Evolutionary conservation across 2,113 vertebrate genomes (phyloP).

Genomic region (Lichenostomus cassidix): DNA sequence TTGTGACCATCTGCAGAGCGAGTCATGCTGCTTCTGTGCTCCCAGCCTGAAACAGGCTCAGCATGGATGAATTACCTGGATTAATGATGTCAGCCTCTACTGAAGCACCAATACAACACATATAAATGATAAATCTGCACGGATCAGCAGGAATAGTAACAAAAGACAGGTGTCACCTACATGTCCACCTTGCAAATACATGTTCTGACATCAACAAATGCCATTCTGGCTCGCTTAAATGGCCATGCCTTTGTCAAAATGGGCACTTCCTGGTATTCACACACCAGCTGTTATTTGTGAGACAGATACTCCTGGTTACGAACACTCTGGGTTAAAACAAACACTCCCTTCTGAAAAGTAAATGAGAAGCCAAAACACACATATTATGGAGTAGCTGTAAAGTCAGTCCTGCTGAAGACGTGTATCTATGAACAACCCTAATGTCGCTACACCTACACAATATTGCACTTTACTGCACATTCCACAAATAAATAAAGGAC

Average conservation of each 20-base stretch:
- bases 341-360: neutral
- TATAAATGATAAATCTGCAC: neutral
- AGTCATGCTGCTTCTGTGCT: neutral
- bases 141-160: neutral
- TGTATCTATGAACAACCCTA: neutral
- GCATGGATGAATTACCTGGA: neutral
- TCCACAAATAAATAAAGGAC: neutral
- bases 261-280: neutral
- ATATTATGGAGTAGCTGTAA: neutral
- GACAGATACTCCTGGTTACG: neutral
- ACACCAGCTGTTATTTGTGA: neutral
- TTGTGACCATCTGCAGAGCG: neutral
- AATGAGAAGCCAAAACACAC: neutral
- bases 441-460: neutral
- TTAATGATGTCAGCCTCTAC: neutral
- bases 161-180: neutral
- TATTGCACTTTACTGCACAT: neutral
- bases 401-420: neutral
- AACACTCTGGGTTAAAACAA: neutral
- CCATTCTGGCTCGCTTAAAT: fast-evolving
- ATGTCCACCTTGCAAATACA: neutral
- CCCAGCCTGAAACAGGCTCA: neutral
- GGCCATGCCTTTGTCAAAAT: neutral
- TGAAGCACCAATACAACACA: neutral
- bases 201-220: neutral